Conservation (phyloP, 2,113 vertebrate genomes). For the Atractosteus spatula region DNA sequence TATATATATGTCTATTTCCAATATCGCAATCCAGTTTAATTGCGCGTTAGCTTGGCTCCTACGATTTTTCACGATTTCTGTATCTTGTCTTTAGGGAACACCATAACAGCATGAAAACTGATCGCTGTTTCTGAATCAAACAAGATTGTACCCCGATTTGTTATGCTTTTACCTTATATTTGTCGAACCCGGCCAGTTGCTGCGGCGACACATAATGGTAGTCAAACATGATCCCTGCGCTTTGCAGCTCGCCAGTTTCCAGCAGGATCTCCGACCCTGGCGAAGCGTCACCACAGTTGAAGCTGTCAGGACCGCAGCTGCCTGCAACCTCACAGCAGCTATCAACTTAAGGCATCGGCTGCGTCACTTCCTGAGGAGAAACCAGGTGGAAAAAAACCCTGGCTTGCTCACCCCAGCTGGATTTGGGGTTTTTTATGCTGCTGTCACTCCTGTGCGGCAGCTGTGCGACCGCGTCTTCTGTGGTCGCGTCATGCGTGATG, state of each 20-base stretch:
- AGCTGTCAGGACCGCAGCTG: conserved; percentile 14
- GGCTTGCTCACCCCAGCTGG: background rate
- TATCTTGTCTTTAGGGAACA: no score
- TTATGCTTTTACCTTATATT: conserved; percentile 51
- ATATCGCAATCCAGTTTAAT: no score
- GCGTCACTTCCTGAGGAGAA: conserved; percentile 25
- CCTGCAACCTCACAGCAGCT: conserved; percentile 5
- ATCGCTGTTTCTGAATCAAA: background rate
- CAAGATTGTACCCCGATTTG: background rate
- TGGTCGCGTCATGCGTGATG: no score
- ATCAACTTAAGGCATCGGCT: conserved; percentile 12
- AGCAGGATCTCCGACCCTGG: background rate
- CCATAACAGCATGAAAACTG: no score
- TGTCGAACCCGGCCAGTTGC: conserved; percentile 58
- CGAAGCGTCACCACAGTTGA: background rate
- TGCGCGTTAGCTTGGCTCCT: no score
- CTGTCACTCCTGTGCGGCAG: background rate
- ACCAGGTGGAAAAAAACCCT: conserved; percentile 5
- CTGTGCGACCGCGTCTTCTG: no score
- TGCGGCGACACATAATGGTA: conserved; percentile 41
- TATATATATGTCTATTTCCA: no score
- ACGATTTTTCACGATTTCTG: no score
- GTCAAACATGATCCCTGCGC: conserved; percentile 43
- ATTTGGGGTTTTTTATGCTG: background rate
- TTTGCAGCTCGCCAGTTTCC: background rate